A percentile compares a stretch with the other conserved stretches of the same genome.
Conservation (phyloP, 2,888 invertebrate genomes). For the Torymus auratus region DNA sequence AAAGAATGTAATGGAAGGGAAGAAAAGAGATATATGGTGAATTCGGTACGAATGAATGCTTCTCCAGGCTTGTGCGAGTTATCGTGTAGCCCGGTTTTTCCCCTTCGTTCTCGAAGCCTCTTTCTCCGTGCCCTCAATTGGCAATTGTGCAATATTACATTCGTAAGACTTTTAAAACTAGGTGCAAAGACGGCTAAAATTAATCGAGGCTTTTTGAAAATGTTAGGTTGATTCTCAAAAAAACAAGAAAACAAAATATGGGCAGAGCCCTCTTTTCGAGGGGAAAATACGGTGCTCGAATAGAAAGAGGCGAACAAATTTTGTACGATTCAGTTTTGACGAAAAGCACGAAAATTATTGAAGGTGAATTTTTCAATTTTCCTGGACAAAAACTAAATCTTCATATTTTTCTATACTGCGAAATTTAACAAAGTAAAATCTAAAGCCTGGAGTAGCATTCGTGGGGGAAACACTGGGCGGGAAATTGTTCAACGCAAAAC, state of each 20-base stretch:
- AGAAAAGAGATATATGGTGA: slow-evolving; percentile 30
- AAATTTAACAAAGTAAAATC: slow-evolving; percentile 25
- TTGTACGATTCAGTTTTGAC: not conserved
- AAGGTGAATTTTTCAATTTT: slow-evolving; percentile 12
- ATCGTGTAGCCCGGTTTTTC: slow-evolving; percentile 36
- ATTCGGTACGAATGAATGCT: slow-evolving; percentile 49
- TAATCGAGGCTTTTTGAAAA: slow-evolving; percentile 49
- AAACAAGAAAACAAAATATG: not conserved
- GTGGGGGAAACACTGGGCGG: slow-evolving; percentile 63
- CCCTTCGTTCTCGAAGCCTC: slow-evolving; percentile 50
- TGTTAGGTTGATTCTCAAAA: slow-evolving; percentile 22
- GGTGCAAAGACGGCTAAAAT: slow-evolving; percentile 45
- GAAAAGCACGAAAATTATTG: not conserved
- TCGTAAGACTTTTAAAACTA: slow-evolving; percentile 59
- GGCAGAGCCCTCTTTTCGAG: slow-evolving; percentile 1
- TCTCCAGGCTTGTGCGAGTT: slow-evolving; percentile 48
- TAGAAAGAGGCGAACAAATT: not conserved
- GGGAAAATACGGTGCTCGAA: slow-evolving; percentile 25
- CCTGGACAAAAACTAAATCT: slow-evolving; percentile 18
- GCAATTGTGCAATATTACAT: slow-evolving; percentile 70
- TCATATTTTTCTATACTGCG: slow-evolving; percentile 46
- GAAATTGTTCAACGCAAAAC: slow-evolving; percentile 70
- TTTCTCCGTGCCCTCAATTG: slow-evolving; percentile 59
- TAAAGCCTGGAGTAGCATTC: slow-evolving; percentile 60
- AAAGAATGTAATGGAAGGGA: slow-evolving; percentile 14